Percentiles rank a stretch among this genome's conserved stretches.
Conservation (phyloP, 2,113 vertebrate species). For the Irena cyanogastra region DNA sequence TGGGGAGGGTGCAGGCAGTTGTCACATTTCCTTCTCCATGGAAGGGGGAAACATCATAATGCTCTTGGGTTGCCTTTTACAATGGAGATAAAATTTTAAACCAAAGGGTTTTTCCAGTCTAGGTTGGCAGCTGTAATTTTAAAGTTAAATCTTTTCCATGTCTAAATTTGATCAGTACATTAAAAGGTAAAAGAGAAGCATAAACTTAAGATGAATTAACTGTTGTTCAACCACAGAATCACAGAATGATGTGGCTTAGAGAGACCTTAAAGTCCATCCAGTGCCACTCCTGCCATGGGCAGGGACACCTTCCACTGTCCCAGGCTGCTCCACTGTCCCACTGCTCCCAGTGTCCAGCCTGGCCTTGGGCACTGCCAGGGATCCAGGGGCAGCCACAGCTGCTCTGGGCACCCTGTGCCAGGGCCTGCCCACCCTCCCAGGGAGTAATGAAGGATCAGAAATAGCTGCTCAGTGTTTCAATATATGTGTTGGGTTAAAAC, state of each 20-base stretch:
- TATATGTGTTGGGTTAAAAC: too few relatives aligned
- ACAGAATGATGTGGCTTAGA: background rate
- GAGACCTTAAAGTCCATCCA: fast-evolving
- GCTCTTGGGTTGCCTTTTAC: background rate
- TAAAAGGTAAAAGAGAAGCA: background rate
- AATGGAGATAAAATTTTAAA: background rate
- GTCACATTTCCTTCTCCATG: background rate
- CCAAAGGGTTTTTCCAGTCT: background rate
- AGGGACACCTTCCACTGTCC: background rate
- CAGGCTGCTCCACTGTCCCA: background rate
- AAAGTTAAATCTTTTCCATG: background rate
- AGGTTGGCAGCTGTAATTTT: background rate
- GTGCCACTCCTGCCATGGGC: background rate
- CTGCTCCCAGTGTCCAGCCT: fast-evolving
- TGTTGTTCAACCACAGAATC: background rate
- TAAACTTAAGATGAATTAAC: background rate
- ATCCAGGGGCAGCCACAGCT: background rate
- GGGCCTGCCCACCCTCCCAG: background rate
- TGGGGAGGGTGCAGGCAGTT: background rate
- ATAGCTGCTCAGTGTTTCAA: too few relatives aligned
- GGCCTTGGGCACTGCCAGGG: background rate
- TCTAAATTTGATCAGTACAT: background rate
- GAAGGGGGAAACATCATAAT: background rate
- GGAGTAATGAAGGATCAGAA: too few relatives aligned
- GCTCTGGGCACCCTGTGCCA: background rate